Evolutionary conservation across 2,888 invertebrate genomes (phyloP), one percentile per base, ranked within the genome.

Genomic region (Drosophila pullipes): DNA sequence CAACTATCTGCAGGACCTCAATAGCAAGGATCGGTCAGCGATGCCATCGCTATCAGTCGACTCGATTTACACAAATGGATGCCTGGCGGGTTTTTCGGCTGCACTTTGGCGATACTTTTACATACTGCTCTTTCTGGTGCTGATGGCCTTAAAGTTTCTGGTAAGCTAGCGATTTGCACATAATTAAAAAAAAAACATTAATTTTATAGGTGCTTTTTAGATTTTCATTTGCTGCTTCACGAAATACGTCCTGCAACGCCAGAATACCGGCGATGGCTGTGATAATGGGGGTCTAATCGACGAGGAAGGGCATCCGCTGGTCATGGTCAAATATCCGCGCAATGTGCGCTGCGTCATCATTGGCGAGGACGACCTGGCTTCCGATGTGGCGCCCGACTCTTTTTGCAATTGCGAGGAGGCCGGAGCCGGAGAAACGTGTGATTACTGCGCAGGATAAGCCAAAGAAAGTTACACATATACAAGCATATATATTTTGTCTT

Each of bases 41-140:
- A 64, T 87, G 18, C 83, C 87, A 0, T 69, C 78, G 18, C 65
- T 91, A 10, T 88, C 85, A 16, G 30, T 90, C 2, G 79, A 85
- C 5, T 80, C 85, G 11, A 91, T 92, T 22, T 86, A 92, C 55
- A 76, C 76, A 0, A 67, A 76, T 0, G 93, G 93, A 3, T 93
- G 92, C 52, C 65, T 92, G 44, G 54, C 76, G 0, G 33, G 83
- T 1, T 92, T 84, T 37, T 60, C 61, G 10, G 44, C 41, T 0
- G 60, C 75, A 4, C 28, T 91, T 22, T 83, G 81, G 82, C 67
- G 75, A 22, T 78, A 73, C 5, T 58, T 90, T 11, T 82, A 91
- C 35, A 67, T 83, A 9, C 66, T 92, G 44, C 53, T 91, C 6
- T 74, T 68, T 3, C 47, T 92, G 0, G 61, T 81, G 6, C 49